Evolutionary conservation across 1,140 invertebrate species (phyloP).

Genomic region (Orchestia grillus): DNA sequence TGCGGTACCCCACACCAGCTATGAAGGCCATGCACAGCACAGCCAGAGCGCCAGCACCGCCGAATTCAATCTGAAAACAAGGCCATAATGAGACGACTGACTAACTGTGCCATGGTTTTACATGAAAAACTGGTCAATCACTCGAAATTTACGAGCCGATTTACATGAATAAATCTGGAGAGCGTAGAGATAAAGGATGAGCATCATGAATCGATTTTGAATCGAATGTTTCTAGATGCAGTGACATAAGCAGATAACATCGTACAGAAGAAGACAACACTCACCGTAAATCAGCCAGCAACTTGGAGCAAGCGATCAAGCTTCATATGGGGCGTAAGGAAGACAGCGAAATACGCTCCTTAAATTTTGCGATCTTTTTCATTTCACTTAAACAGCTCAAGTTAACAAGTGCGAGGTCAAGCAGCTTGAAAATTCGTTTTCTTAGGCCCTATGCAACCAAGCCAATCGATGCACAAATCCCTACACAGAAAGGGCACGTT

Average conservation of each 20-base stretch:
- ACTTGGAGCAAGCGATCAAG: neutral
- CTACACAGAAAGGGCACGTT: neutral
- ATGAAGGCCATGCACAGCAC: slow-evolving; percentile 65
- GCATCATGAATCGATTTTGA: too few species aligned
- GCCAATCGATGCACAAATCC: too few species aligned
- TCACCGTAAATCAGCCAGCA: neutral
- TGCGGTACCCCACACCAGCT: slow-evolving; percentile 65
- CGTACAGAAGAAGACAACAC: neutral
- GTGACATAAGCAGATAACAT: neutral
- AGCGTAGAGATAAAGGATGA: too few species aligned
- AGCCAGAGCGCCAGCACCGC: slow-evolving; percentile 66
- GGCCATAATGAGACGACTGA: neutral
- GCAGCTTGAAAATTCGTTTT: neutral
- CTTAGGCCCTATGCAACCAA: neutral
- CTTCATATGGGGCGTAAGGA: neutral
- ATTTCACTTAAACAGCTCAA: neutral
- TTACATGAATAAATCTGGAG: neutral
- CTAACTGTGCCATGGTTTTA: neutral
- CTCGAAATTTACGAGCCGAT: neutral
- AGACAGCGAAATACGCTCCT: neutral
- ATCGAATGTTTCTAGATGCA: too few species aligned
- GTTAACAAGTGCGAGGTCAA: neutral
- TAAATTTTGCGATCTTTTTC: neutral
- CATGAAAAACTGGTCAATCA: neutral
- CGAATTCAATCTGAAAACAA: slow-evolving; percentile 62